Percentiles rank a stretch among this genome's conserved stretches.
Conservation (phyloP, 35 echinoderm and acorn worm species). For the Lytechinus variegatus region DNA sequence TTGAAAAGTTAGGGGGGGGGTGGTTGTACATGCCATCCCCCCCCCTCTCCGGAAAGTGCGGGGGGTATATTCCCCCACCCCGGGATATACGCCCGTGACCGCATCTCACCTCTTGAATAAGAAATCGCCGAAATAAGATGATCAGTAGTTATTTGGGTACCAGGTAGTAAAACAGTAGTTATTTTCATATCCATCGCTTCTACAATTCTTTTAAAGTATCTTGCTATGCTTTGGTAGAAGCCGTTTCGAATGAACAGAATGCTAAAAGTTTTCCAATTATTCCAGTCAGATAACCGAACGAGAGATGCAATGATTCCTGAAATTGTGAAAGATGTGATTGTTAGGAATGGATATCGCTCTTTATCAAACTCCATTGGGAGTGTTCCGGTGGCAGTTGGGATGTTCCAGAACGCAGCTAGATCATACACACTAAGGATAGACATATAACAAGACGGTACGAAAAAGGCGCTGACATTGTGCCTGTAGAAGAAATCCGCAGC, state of each 20-base stretch:
- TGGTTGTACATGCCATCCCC: too few species aligned
- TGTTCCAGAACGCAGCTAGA: constrained; percentile 32
- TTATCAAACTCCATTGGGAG: not conserved
- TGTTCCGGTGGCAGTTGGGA: not conserved
- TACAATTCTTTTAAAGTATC: not conserved
- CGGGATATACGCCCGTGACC: too few species aligned
- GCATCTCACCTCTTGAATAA: not conserved
- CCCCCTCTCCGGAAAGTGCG: too few species aligned
- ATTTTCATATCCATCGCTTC: not conserved
- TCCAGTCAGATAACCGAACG: not conserved
- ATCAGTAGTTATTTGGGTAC: not conserved
- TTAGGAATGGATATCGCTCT: not conserved
- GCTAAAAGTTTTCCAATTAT: not conserved
- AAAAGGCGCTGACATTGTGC: constrained; percentile 64
- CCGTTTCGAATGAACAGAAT: not conserved
- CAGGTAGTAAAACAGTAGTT: not conserved
- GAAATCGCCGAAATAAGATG: not conserved
- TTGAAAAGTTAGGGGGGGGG: too few species aligned
- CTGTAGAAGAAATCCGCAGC: constrained; percentile 64
- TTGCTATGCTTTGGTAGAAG: not conserved
- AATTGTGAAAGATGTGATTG: not conserved
- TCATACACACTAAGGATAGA: not conserved
- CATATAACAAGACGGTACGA: not conserved
- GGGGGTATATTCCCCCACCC: too few species aligned
- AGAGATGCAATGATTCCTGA: not conserved